phyloP scores from a whole-genome alignment of 2,113 vertebrate species.

The Tenrec ecaudatus region DNA sequence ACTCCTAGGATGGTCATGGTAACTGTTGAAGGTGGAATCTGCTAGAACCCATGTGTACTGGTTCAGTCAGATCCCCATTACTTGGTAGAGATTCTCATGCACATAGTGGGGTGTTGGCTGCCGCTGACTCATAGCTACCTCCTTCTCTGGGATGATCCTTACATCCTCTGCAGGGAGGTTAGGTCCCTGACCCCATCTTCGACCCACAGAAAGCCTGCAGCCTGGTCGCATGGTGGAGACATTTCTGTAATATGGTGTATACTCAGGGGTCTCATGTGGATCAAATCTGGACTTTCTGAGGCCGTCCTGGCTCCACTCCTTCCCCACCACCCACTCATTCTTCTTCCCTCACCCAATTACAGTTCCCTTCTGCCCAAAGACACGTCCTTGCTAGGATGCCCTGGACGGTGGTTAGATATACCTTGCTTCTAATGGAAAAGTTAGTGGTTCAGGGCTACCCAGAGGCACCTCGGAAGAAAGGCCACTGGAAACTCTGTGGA shows the following conservation, averaged over 20 bases:
- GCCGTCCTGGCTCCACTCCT: neutral
- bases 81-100: neutral
- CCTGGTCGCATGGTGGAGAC: neutral
- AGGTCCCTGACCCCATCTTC: neutral
- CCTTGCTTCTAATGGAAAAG: neutral
- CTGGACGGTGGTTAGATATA: too few relatives aligned
- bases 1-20: too few relatives aligned
- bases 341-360: too few relatives aligned
- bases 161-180: neutral
- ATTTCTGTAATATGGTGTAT: neutral
- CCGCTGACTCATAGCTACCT: neutral
- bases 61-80: too few relatives aligned
- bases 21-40: neutral
- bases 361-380: too few relatives aligned
- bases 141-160: neutral
- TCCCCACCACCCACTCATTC: too few relatives aligned
- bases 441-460: neutral
- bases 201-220: neutral
- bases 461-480: neutral
- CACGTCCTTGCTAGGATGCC: too few relatives aligned
- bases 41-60: neutral
- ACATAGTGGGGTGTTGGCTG: neutral
- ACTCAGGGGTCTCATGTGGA: neutral
- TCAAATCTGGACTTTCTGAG: constrained; percentile 11
- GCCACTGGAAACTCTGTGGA: neutral